Evolutionary conservation across 2,113 vertebrate genomes (phyloP).

Genomic region (Alouatta palliata): DNA sequence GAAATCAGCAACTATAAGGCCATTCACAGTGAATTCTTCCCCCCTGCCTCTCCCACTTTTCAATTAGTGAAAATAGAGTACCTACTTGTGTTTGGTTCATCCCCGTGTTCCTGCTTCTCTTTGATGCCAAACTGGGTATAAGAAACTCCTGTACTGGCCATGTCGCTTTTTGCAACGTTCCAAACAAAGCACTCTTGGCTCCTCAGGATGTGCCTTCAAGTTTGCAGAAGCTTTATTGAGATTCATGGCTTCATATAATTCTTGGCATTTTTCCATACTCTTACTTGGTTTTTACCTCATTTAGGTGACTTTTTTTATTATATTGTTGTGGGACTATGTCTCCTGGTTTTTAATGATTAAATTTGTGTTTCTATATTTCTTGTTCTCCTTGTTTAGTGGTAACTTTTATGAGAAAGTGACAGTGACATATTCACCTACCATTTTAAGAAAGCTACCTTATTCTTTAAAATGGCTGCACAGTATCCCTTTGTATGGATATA

Average conservation of each 20-base stretch:
- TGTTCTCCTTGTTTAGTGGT: not conserved
- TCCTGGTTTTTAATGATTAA: not conserved
- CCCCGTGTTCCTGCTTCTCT: not conserved
- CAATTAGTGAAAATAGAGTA: not conserved
- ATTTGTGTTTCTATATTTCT: not conserved
- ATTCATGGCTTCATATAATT: not conserved
- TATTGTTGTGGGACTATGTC: not conserved
- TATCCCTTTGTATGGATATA: not conserved
- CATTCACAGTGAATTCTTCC: not conserved
- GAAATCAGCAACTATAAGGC: not conserved
- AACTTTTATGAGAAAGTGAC: not conserved
- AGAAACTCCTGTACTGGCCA: not conserved
- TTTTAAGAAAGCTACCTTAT: slow-evolving; percentile 1
- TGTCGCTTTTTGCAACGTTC: not conserved
- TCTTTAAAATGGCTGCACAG: not conserved
- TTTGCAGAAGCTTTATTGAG: not conserved
- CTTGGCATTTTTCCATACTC: not conserved
- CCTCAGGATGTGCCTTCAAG: not conserved
- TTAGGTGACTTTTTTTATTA: not conserved
- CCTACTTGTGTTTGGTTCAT: not conserved
- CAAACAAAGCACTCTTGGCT: not conserved
- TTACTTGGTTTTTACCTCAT: not conserved
- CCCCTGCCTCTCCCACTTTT: not conserved
- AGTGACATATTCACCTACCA: not conserved
- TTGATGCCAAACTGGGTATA: not conserved